Conservation (phyloP, 2,888 invertebrate genomes). For the Yponomeuta sedellus region DNA sequence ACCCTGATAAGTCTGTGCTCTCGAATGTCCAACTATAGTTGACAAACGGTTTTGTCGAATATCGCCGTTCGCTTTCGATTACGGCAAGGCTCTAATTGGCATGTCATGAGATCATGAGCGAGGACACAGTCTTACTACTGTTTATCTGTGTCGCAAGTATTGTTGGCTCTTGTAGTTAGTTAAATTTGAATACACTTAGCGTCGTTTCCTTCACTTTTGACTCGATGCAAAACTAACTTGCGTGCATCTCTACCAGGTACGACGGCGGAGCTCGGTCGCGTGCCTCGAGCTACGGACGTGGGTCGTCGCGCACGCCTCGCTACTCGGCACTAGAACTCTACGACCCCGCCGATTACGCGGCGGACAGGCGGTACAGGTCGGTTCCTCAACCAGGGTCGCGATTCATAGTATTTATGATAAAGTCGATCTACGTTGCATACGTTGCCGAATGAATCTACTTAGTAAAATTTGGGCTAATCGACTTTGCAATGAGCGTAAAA, state of each 20-base stretch:
- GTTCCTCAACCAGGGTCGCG: neutral
- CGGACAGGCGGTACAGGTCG: slow-evolving; percentile 69
- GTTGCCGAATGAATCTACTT: no score
- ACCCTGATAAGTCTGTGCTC: neutral
- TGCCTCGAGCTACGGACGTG: slow-evolving; percentile 60
- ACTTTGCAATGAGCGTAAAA: no score
- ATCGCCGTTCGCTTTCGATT: neutral
- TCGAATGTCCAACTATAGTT: neutral
- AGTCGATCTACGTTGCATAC: no score
- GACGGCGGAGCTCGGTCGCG: slow-evolving; percentile 69
- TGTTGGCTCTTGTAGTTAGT: no score
- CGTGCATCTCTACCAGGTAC: slow-evolving; percentile 35
- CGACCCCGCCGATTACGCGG: slow-evolving; percentile 66
- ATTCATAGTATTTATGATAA: no score
- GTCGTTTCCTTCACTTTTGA: neutral
- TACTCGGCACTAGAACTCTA: slow-evolving; percentile 62
- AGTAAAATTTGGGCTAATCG: no score
- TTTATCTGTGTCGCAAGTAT: neutral
- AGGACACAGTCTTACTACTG: neutral
- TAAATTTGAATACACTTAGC: no score
- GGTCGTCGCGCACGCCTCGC: slow-evolving; percentile 57
- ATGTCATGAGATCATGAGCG: neutral
- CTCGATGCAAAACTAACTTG: neutral
- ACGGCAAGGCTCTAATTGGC: neutral
- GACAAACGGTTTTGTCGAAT: neutral